Percentiles rank a stretch among this genome's conserved stretches.
These are phyloP conservation scores for Mus spicilegus DNA, from an alignment of 2,113 vertebrate species.

Conservation along the genomic window DNA sequence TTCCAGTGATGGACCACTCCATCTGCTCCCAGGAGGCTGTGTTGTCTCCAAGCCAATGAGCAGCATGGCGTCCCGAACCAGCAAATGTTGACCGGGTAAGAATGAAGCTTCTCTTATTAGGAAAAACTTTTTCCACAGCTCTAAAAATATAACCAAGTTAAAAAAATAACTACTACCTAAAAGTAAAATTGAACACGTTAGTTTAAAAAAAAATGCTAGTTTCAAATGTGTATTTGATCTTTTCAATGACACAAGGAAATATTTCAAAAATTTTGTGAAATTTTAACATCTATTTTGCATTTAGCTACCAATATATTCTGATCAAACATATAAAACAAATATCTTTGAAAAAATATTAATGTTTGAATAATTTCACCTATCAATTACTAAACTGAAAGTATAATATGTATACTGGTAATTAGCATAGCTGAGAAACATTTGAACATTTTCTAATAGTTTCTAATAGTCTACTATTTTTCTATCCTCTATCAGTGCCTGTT, in stretches of 20 bases:
- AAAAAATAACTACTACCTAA: background rate
- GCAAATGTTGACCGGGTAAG: slow-evolving; percentile 95
- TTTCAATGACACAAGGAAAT: background rate
- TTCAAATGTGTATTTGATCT: background rate
- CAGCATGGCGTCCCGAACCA: slow-evolving; percentile 92
- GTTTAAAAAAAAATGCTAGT: background rate
- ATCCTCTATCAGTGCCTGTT: background rate
- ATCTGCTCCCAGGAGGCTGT: slow-evolving; percentile 96
- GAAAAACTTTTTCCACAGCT: slow-evolving; percentile 89
- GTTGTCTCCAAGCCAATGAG: slow-evolving; percentile 98
- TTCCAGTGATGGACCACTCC: slow-evolving; percentile 95
- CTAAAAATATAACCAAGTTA: slow-evolving; percentile 84
- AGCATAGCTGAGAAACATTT: background rate
- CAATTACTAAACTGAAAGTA: slow-evolving; percentile 6
- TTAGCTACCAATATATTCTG: background rate
- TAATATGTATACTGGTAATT: background rate
- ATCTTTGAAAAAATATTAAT: background rate
- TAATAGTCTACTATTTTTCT: background rate
- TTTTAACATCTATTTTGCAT: background rate
- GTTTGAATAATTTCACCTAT: background rate
- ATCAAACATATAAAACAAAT: background rate
- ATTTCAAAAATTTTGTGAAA: background rate
- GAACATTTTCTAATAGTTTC: background rate
- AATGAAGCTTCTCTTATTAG: slow-evolving; percentile 91
- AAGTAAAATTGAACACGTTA: background rate